A percentile compares a stretch with the other conserved stretches of the same genome.
Evolutionary conservation across 1,140 invertebrate genomes (phyloP).

Genomic region (Ylistrum balloti): DNA sequence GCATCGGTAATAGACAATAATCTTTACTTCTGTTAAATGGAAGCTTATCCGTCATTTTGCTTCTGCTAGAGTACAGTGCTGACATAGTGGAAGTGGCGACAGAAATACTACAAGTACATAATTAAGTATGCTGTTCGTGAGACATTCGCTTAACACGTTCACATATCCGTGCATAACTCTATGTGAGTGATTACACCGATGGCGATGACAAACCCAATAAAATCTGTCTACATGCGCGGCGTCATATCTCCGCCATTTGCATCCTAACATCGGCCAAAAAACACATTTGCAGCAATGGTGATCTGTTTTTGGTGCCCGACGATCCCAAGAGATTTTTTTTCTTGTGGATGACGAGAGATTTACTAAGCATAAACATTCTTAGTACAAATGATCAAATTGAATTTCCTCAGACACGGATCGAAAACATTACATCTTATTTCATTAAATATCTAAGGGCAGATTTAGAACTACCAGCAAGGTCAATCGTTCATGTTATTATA

Average conservation of each 20-base stretch:
- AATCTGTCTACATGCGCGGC: not conserved
- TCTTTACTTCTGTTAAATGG: not conserved
- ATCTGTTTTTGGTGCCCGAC: not conserved
- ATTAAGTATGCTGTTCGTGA: not conserved
- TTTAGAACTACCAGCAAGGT: no score
- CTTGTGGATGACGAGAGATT: not conserved
- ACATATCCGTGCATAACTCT: not conserved
- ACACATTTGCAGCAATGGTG: not conserved
- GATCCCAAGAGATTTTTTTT: not conserved
- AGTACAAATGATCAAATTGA: not conserved
- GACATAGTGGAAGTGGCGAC: not conserved
- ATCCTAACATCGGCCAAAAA: not conserved
- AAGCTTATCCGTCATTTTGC: not conserved
- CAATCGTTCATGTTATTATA: not conserved
- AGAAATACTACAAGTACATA: not conserved
- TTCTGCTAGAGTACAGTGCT: not conserved
- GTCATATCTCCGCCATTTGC: not conserved
- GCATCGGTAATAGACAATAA: not conserved
- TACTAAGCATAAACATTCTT: not conserved
- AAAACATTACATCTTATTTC: not conserved
- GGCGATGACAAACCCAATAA: not conserved
- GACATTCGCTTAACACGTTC: no score
- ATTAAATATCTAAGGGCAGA: no score
- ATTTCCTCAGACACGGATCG: not conserved
- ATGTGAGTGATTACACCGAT: not conserved